Evolutionary conservation across 1,140 invertebrate species (phyloP).

Genomic region (Heliconius melpomene): DNA sequence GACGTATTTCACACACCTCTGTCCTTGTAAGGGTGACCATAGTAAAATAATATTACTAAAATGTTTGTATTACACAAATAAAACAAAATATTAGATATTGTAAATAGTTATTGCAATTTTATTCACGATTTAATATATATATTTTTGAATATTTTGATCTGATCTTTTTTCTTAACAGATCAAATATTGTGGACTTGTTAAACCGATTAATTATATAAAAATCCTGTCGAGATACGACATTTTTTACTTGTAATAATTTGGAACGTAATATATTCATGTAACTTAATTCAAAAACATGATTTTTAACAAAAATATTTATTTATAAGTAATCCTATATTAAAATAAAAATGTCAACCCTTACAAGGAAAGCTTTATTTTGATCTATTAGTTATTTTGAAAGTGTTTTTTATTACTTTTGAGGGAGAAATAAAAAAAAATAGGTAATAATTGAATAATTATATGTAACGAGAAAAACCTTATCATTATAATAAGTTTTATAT

Average conservation of each 20-base stretch:
- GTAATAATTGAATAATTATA: no score
- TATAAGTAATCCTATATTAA: neutral
- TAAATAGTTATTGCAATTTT: no score
- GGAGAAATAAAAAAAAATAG: no score
- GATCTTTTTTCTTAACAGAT: neutral
- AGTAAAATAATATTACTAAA: neutral
- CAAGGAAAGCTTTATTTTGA: conserved; percentile 35
- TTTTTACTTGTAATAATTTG: neutral
- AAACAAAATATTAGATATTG: neutral
- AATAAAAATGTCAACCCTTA: conserved; percentile 23
- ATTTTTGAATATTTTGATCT: neutral
- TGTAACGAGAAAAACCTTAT: no score
- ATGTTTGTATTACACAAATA: neutral
- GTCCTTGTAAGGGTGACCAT: conserved; percentile 53
- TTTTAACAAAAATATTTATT: no score
- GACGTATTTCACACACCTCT: conserved; percentile 55
- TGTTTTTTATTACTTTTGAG: neutral
- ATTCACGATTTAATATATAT: neutral
- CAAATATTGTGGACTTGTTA: neutral
- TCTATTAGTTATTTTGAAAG: conserved; percentile 22
- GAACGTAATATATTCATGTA: neutral
- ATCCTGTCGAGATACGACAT: neutral
- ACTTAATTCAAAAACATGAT: neutral
- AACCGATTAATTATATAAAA: neutral
- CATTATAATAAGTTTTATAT: no score